A percentile compares a stretch with the other conserved stretches of the same genome.
Evolutionary conservation across 1,140 invertebrate species (phyloP).

Genomic region (Temnothorax nylanderi): DNA sequence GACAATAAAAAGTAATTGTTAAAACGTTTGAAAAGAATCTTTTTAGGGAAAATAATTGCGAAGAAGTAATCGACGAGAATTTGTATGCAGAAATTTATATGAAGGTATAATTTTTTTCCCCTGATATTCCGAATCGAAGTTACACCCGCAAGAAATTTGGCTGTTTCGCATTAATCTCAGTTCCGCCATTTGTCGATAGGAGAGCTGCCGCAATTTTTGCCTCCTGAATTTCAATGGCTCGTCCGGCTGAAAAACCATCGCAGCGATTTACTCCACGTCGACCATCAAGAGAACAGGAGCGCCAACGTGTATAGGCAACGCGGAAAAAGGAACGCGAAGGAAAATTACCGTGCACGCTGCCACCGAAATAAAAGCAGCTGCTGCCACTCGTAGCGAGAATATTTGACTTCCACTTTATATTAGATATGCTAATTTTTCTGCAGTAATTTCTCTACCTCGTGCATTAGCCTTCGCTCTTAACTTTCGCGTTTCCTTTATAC

Average conservation of each 20-base stretch:
- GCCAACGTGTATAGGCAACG: constrained; percentile 36
- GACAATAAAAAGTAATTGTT: neutral
- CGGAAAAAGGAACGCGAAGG: constrained; percentile 36
- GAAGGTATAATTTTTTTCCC: neutral
- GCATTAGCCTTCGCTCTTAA: constrained; percentile 45
- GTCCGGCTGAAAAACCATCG: constrained; percentile 48
- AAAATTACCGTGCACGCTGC: constrained; percentile 50
- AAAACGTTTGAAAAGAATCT: neutral
- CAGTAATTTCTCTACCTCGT: constrained; percentile 43
- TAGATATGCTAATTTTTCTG: constrained; percentile 60
- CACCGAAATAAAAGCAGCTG: constrained; percentile 58
- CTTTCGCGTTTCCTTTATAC: constrained; percentile 3
- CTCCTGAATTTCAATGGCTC: constrained; percentile 50
- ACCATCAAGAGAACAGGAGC: constrained; percentile 37
- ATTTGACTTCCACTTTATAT: constrained; percentile 50
- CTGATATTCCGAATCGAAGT: neutral
- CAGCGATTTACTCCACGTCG: constrained; percentile 52
- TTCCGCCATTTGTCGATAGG: neutral
- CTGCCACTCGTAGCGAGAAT: constrained; percentile 57
- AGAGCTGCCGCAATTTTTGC: constrained; percentile 34
- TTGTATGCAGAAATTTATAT: neutral
- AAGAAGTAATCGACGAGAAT: neutral
- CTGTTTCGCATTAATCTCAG: constrained; percentile 42
- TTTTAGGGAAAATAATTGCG: neutral
- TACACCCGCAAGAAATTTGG: constrained; percentile 11